Evolutionary conservation across 2,113 vertebrate species (phyloP).

Genomic region (Festucalex cinctus): DNA sequence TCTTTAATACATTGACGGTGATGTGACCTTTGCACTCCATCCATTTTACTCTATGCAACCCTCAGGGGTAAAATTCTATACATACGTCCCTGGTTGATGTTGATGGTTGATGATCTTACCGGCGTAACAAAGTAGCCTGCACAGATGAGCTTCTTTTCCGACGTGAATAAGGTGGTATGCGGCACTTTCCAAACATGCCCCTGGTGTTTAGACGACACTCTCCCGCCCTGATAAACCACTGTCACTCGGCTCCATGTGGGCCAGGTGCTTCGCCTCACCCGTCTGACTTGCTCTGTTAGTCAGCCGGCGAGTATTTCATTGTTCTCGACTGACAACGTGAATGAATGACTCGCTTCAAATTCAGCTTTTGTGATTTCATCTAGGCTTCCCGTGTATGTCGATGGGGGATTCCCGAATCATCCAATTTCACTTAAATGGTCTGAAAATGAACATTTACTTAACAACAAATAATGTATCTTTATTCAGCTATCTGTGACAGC

Average conservation of each 20-base stretch:
- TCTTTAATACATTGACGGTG: neutral
- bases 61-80: too few relatives aligned
- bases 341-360: neutral
- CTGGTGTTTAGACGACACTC: neutral
- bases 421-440: neutral
- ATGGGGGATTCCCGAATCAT: neutral
- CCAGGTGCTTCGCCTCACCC: constrained; percentile 64
- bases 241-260: constrained; percentile 16
- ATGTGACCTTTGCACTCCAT: neutral
- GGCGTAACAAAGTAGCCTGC: neutral
- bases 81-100: too few relatives aligned
- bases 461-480: neutral
- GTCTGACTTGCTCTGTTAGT: constrained; percentile 72
- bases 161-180: neutral
- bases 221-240: neutral
- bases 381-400: too few relatives aligned
- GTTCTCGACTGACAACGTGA: constrained; percentile 18
- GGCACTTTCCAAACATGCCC: neutral
- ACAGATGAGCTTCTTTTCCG: neutral
- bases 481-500: neutral
- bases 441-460: neutral
- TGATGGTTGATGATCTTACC: too few relatives aligned
- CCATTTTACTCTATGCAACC: too few relatives aligned
- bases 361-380: neutral
- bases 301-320: constrained; percentile 40